Evolutionary conservation across 2,797 vertebrate genomes (phyloP).

Genomic region (Ciconia nigra): DNA sequence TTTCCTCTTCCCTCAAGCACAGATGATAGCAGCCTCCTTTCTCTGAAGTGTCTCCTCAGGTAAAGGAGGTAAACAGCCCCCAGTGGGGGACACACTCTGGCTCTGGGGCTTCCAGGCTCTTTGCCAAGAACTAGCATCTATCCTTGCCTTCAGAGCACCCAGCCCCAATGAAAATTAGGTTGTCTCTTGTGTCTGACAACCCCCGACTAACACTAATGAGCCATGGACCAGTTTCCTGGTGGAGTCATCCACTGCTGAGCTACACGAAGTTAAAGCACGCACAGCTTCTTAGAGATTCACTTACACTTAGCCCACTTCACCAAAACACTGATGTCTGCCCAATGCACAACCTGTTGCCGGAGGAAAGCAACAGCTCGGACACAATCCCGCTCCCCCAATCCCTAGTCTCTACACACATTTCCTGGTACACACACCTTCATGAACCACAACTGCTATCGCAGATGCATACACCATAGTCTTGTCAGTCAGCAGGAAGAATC

Average conservation of each 20-base stretch:
- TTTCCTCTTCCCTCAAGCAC: background rate
- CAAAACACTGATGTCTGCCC: background rate
- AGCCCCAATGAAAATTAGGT: background rate
- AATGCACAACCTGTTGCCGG: background rate
- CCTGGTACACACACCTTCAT: no score
- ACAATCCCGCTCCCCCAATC: background rate
- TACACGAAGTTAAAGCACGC: background rate
- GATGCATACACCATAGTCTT: background rate
- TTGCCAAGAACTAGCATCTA: background rate
- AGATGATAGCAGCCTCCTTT: background rate
- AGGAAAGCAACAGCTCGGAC: background rate
- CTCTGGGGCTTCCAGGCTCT: background rate
- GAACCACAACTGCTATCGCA: accelerated
- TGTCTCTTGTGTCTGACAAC: background rate
- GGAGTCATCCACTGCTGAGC: background rate
- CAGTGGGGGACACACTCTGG: background rate
- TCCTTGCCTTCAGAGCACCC: background rate
- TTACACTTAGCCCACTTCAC: background rate
- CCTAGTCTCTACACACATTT: background rate
- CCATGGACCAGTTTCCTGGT: background rate
- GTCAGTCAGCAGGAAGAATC: background rate
- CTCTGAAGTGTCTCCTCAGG: background rate
- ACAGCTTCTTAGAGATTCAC: background rate
- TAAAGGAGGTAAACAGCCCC: background rate
- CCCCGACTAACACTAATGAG: background rate